phyloP scores from a whole-genome alignment of 53 echinoderm and acorn worm genomes.

The Mesocentrotus franciscanus region DNA sequence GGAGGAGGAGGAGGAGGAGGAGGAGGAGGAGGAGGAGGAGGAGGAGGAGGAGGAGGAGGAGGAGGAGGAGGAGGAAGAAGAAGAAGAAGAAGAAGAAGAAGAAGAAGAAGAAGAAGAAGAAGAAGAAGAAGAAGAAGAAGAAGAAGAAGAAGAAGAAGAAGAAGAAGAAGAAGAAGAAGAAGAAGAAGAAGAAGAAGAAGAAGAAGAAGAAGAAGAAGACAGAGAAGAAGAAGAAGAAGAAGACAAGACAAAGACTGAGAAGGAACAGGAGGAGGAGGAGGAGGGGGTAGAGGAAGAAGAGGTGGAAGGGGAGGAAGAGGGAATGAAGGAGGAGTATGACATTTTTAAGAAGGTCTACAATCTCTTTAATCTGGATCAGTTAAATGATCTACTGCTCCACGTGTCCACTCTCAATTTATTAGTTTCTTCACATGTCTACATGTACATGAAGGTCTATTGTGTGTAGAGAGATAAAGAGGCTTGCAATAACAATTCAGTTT shows the following conservation, averaged over 20 bases:
- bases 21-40: not conserved
- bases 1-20: not conserved
- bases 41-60: no score
- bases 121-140: not conserved
- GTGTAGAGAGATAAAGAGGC: no score
- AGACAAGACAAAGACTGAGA: not conserved
- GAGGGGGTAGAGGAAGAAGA: not conserved
- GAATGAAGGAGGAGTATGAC: not conserved
- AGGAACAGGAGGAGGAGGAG: not conserved
- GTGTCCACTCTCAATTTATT: no score
- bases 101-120: not conserved
- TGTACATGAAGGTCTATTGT: no score
- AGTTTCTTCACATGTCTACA: no score
- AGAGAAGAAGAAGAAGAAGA: constrained; percentile 3
- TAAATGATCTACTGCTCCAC: no score
- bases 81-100: not conserved
- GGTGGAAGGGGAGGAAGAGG: not conserved
- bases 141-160: not conserved
- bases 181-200: not conserved
- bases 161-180: not conserved
- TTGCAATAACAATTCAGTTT: no score
- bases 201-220: not conserved
- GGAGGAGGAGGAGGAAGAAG: not conserved
- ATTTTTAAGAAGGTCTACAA: not conserved
- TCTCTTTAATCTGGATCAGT: no score